Evolutionary conservation across 2,797 vertebrate genomes (phyloP), one percentile per base, ranked within the genome.

Genomic region (Morelia viridis): DNA sequence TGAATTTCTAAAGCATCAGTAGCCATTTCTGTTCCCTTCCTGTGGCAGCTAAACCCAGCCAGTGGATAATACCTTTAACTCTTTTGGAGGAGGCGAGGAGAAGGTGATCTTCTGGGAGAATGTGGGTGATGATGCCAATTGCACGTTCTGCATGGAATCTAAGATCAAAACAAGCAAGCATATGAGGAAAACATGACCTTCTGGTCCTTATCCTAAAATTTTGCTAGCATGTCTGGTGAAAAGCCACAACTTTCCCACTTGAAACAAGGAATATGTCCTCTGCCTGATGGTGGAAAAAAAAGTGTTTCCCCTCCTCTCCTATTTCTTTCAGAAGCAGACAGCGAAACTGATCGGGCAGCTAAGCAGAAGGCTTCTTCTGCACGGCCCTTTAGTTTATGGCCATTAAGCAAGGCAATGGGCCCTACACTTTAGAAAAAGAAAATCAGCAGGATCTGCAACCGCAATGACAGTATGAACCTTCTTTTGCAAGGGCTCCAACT

Each of bases 71-170:
- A 99, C 99, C 99, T 99, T 99, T 99, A 97, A 99, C 99, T 97
- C 99, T 98, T 97, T 99, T 99, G 56, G 99, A 99, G 60, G 99
- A 99, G 88, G 99, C 99, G 97, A 99, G 97, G 94, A 99, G 98
- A 95, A 99, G 98, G 97, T 99, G 99, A 95, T 99, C 99, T 98
- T 99, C 99, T 93, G 99, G 99, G 96, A 99, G 98, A 97, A 99
- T 99, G 97, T 99, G 99, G 96, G 99, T 99, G 96, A 99, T 99
- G 97, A 99, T 99, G 97, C 99, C 99, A 98, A 99, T 99, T 97
- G 99, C 99, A 98, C 99, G 98, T 97, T 99, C 99, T 96, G 99
- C 99, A n/a, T 99, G 99, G 97, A 99, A 99, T 97, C 99, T 99
- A 97, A 62, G 96, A 96, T 2, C 24, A 53, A 94, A 85, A 80